These are phyloP conservation scores for Chloroclysta siterata DNA, from an alignment of 2,888 invertebrate genomes.

Conservation along the genomic window DNA sequence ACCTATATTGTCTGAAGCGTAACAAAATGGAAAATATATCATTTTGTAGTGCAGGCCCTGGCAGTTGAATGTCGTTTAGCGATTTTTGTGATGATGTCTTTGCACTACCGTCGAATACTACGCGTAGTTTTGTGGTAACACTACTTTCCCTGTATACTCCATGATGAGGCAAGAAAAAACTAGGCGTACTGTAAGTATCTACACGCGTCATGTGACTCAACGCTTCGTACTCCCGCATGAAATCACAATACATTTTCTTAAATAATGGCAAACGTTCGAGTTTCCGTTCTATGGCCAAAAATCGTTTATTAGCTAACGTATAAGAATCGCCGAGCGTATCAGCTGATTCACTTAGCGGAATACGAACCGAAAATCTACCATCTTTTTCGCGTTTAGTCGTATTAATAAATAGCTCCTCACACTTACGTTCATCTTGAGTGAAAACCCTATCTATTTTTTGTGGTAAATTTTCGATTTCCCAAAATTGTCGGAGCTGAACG, in stretches of 20 bases:
- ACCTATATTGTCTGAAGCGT: conserved; percentile 9
- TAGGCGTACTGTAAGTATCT: neutral
- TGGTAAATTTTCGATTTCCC: conserved; percentile 11
- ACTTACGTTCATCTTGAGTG: conserved; percentile 6
- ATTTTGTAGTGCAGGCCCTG: conserved; percentile 8
- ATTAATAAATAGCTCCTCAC: conserved; percentile 9
- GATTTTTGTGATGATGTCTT: conserved; percentile 3
- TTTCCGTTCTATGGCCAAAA: conserved; percentile 12
- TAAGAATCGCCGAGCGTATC: conserved; percentile 6
- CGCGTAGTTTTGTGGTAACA: conserved; percentile 25
- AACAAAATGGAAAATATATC: conserved; percentile 3
- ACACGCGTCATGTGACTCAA: conserved; percentile 29
- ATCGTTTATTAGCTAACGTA: conserved; percentile 2
- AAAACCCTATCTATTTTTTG: neutral
- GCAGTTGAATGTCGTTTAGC: conserved; percentile 7
- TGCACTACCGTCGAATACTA: conserved; percentile 24
- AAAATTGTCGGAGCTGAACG: conserved; percentile 1
- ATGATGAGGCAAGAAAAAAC: conserved; percentile 18
- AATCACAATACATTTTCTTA: conserved; percentile 22
- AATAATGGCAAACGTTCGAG: conserved; percentile 5
- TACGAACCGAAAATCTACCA: conserved; percentile 11
- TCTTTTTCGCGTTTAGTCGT: conserved; percentile 6
- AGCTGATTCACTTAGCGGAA: conserved; percentile 13
- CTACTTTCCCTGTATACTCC: conserved; percentile 20
- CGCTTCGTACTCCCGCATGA: conserved; percentile 21